phyloP scores from a whole-genome alignment of 2,113 vertebrate genomes.

The Dasypus novemcinctus region DNA sequence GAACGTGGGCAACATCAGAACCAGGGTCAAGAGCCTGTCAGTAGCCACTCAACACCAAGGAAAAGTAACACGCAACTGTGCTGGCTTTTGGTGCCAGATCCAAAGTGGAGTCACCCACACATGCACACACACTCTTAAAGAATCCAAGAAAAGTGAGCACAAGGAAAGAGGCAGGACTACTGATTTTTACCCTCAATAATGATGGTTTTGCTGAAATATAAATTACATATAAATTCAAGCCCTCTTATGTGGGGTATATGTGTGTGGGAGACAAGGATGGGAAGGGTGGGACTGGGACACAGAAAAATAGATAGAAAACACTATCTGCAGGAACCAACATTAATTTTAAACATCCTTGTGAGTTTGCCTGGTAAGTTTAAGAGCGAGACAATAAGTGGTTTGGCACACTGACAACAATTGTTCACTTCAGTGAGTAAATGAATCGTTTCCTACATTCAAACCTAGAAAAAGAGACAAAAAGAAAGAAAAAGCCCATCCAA shows the following conservation, averaged over 20 bases:
- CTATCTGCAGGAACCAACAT: not conserved
- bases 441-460: not conserved
- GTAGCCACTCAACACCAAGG: fast-evolving
- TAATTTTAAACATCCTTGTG: not conserved
- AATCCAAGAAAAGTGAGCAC: not conserved
- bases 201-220: not conserved
- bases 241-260: too few species aligned
- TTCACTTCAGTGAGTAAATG: not conserved
- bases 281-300: fast-evolving
- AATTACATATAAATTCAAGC: not conserved
- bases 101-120: not conserved
- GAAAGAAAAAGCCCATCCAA: not conserved
- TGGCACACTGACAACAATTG: not conserved
- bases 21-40: not conserved
- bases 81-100: not conserved
- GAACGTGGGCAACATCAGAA: not conserved
- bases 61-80: not conserved
- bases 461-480: not conserved
- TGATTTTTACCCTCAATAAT: not conserved
- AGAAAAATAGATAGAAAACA: not conserved
- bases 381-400: not conserved
- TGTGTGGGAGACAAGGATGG: fast-evolving
- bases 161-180: not conserved
- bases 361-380: not conserved
- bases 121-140: fast-evolving